Base-by-base conservation (phyloP, 2,888 invertebrate genomes). In the Gibbula magus region DNA sequence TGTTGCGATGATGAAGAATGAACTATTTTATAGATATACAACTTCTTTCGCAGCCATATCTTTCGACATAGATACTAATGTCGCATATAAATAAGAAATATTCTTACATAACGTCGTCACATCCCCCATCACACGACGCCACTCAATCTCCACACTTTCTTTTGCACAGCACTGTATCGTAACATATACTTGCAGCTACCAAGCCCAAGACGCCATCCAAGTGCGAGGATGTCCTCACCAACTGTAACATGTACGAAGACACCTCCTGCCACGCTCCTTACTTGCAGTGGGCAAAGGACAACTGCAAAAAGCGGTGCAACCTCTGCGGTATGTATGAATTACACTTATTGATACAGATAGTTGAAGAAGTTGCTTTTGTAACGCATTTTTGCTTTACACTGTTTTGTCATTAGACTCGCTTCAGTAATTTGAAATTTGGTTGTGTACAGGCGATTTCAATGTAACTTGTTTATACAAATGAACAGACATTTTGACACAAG, bases 261-360 rank as follows among this genome's bases (percentile, higher is more conserved):
- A 25, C 79, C n/a, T 83, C 85, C 1, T 88, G 86, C 77, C 67
- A 74, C 22, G 85, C 61, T 2, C 78, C 76, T 0, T 86, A 84
- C 78, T 79, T 81, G 32, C 77, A 81, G 53, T 88, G 87, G 87
- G 86, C 87, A 18, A 61, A 77, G 18, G 83, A 86, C 53, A 85
- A 86, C 82, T 88, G 87, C 67, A 79, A 74, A 78, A 84, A 83
- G 45, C 80, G 75, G 25, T 88, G 87, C 75, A 80, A 82, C 54
- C 54, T 84, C 8, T 88, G 87, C 74, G 78, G 86, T 86, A 80
- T 79, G 86, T 75, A 29, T 8, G 13, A 45, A 10, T 10, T 10
- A 13, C 45, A 45, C 5, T 4, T 45, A 5, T 35, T 5, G 7
- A 7, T 5, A 35, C 35, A 35, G 7, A 5, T 35, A 35, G 7